These are phyloP conservation scores for Cyrtodaria siliqua DNA, from an alignment of 2,888 invertebrate species.

Conservation along the genomic window DNA sequence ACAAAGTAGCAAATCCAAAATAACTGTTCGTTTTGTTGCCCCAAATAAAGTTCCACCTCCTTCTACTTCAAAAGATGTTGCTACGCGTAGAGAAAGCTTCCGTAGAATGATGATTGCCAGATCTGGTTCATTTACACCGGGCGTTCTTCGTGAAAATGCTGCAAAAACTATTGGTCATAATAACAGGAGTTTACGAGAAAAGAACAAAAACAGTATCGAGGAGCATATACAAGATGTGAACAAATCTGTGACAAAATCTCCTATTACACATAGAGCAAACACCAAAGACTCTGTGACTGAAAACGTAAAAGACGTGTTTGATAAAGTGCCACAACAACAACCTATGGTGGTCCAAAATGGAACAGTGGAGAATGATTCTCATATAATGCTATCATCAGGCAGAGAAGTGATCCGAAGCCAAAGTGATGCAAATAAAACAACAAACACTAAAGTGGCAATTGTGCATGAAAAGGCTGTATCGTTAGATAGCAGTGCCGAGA, in stretches of 20 bases:
- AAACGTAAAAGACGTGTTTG: constrained; percentile 45
- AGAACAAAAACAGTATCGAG: constrained; percentile 53
- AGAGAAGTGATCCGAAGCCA: constrained; percentile 51
- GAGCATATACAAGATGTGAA: constrained; percentile 46
- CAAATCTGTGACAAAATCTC: constrained; percentile 25
- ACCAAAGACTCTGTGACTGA: constrained; percentile 44
- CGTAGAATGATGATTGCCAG: constrained; percentile 79
- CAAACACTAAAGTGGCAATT: constrained; percentile 50
- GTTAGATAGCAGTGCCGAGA: constrained; percentile 57
- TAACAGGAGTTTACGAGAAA: constrained; percentile 57
- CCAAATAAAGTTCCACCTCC: constrained; percentile 79
- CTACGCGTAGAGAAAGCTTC: constrained; percentile 79
- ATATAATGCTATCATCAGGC: constrained; percentile 19
- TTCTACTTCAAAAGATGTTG: constrained; percentile 79
- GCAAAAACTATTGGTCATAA: constrained; percentile 35
- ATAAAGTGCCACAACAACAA: constrained; percentile 38
- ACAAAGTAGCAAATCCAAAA: constrained; percentile 71
- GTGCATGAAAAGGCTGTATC: constrained; percentile 63
- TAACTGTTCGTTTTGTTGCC: constrained; percentile 78
- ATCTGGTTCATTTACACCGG: constrained; percentile 70
- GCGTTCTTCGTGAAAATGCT: constrained; percentile 48
- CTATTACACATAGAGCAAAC: constrained; percentile 2
- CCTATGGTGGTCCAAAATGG: constrained; percentile 12
- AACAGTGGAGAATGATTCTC: constrained; percentile 14
- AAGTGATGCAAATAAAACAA: constrained; percentile 57